Evolutionary conservation across 2,888 invertebrate species (phyloP).

Genomic region (Melipona beecheii): DNA sequence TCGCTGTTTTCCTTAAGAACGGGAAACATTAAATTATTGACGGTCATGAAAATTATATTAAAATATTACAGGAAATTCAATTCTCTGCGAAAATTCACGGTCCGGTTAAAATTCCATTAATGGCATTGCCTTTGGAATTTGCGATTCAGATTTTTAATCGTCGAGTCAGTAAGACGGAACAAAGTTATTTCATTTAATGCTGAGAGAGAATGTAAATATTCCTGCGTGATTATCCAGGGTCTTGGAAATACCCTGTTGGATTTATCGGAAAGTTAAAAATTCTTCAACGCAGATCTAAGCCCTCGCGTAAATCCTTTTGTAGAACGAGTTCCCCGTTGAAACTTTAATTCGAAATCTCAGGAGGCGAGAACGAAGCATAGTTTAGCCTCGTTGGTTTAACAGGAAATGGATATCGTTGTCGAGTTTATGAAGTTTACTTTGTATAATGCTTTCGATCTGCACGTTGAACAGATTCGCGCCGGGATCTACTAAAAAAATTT

Average conservation of each 20-base stretch:
- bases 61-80: background rate
- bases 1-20: background rate
- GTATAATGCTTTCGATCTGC: background rate
- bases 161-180: background rate
- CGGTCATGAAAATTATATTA: too few relatives aligned
- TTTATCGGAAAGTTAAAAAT: background rate
- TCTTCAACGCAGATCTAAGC: background rate
- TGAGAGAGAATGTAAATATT: background rate
- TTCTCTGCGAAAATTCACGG: background rate
- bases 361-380: background rate
- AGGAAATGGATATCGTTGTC: constrained; percentile 8
- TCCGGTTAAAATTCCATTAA: background rate
- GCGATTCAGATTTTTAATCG: background rate
- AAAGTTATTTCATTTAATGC: background rate
- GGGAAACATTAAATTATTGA: background rate
- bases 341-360: background rate
- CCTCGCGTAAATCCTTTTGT: background rate
- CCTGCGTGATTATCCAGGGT: background rate
- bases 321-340: background rate
- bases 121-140: too few relatives aligned
- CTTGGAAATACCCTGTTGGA: background rate
- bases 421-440: constrained; percentile 25
- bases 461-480: background rate
- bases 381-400: background rate
- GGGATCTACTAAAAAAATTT: background rate